These are phyloP conservation scores for Caracal caracal DNA, from an alignment of 2,113 vertebrate species.

Conservation along the genomic window DNA sequence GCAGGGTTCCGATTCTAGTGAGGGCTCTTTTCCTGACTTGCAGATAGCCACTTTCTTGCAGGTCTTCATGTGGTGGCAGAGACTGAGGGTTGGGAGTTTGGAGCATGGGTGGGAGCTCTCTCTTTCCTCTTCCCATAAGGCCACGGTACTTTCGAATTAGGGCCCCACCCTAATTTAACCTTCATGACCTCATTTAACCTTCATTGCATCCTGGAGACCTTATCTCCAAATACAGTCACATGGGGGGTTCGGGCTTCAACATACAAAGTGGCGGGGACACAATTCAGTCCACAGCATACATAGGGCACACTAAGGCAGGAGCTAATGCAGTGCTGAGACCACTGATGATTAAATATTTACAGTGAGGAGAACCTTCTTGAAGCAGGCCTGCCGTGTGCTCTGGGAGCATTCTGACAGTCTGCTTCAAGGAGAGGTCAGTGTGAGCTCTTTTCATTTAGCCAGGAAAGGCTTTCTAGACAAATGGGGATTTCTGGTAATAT, in stretches of 20 bases:
- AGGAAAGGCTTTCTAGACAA: not conserved
- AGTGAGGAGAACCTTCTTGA: not conserved
- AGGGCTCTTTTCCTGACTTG: not conserved
- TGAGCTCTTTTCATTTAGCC: not conserved
- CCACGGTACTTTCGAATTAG: not conserved
- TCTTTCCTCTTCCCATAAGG: not conserved
- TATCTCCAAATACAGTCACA: not conserved
- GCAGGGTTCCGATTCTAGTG: not conserved
- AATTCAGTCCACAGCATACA: not conserved
- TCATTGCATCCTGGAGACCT: not conserved
- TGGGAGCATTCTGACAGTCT: not conserved
- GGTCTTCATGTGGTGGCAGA: not conserved
- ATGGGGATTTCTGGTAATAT: not conserved
- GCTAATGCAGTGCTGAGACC: not conserved
- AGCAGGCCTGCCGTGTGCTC: fast-evolving
- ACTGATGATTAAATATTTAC: not conserved
- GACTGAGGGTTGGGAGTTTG: too few relatives aligned
- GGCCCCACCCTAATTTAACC: too few relatives aligned
- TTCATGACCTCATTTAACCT: not conserved
- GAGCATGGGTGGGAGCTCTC: too few relatives aligned
- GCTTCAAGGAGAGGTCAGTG: not conserved
- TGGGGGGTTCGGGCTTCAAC: not conserved
- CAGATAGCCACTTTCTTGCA: not conserved
- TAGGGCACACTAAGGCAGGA: not conserved
- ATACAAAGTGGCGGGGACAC: not conserved